A percentile compares a stretch with the other conserved stretches of the same genome.
phyloP scores from a whole-genome alignment of 2,797 vertebrate genomes.

The Rhodeus uyekii region DNA sequence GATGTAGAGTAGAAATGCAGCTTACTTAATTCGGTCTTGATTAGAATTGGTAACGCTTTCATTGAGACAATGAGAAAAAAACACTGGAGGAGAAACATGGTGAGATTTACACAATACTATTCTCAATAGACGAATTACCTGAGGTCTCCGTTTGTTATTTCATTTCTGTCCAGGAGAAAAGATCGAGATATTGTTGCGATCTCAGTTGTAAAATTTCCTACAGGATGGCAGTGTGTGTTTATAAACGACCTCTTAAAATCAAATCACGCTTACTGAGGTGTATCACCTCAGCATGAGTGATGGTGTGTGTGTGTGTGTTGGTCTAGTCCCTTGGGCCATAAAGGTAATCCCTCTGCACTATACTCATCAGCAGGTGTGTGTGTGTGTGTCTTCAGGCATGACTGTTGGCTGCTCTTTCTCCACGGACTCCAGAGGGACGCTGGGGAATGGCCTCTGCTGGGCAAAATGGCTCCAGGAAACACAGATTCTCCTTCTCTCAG shows the following conservation, averaged over 20 bases:
- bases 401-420: constrained; percentile 78
- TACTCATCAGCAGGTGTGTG: constrained; percentile 69
- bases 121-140: background rate
- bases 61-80: background rate
- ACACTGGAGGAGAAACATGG: background rate
- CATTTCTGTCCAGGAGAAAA: background rate
- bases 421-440: constrained; percentile 72
- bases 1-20: too few species aligned
- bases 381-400: constrained; percentile 76
- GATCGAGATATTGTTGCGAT: background rate
- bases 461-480: constrained; percentile 72
- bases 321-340: constrained; percentile 70
- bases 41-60: background rate
- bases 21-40: background rate
- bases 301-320: constrained; percentile 55
- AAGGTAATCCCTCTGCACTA: constrained; percentile 75
- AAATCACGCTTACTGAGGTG: constrained; percentile 59
- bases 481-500: constrained; percentile 59
- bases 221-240: constrained; percentile 58
- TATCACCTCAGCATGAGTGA: constrained; percentile 65
- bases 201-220: background rate
- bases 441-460: constrained; percentile 74
- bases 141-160: background rate
- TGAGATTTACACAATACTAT: too few species aligned
- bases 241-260: constrained; percentile 48